Conservation (phyloP, 2,113 vertebrate species). For the Craseonycteris thonglongyai region DNA sequence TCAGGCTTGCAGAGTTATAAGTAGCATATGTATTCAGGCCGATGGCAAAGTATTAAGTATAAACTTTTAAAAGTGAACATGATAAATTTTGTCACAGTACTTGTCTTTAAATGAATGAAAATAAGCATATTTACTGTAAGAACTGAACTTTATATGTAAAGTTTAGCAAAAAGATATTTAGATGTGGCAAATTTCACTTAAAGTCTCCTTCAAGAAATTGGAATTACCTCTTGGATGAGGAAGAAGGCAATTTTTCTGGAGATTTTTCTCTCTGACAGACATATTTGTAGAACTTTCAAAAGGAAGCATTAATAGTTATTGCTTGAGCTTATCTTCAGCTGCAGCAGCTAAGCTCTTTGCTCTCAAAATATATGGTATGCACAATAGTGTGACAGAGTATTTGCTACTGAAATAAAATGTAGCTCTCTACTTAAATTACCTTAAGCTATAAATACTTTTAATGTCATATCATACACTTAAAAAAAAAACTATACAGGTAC, state of each 20-base stretch:
- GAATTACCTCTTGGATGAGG: background rate
- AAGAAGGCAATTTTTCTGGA: background rate
- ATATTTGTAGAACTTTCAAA: background rate
- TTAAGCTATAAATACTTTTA: background rate
- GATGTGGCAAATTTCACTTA: background rate
- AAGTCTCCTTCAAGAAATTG: background rate
- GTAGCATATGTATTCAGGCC: background rate
- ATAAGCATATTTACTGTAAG: background rate
- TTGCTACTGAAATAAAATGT: background rate
- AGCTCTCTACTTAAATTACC: background rate
- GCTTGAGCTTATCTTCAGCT: background rate
- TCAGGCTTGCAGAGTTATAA: background rate
- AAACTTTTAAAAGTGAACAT: background rate
- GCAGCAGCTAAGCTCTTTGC: background rate
- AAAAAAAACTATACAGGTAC: no score
- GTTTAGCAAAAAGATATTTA: background rate
- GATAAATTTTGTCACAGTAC: background rate
- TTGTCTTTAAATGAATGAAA: background rate
- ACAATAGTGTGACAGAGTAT: background rate
- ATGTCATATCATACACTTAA: background rate
- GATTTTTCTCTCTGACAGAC: background rate
- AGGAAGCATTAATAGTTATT: background rate
- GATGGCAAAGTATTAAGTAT: background rate
- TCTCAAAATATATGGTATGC: background rate
- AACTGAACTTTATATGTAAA: background rate